Conservation (phyloP, 2,888 invertebrate genomes). For the Steromphala cineraria region DNA sequence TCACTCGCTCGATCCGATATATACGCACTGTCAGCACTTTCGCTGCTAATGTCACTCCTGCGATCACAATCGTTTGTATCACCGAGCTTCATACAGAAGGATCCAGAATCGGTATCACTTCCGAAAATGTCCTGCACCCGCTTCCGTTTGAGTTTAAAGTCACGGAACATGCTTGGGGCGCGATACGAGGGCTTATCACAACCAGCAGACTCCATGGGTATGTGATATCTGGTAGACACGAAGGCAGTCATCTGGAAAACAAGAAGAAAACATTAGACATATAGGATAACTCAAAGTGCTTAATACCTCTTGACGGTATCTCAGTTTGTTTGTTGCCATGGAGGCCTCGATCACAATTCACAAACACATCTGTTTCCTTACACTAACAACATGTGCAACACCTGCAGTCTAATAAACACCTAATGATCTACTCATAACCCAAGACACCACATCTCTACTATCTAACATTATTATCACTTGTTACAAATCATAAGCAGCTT, state of each 20-base stretch:
- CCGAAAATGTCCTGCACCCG: constrained; percentile 97
- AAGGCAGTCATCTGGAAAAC: constrained; percentile 34
- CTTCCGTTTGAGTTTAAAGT: constrained; percentile 92
- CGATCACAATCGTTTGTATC: constrained; percentile 48
- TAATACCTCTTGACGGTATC: no score
- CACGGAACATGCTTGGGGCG: constrained; percentile 45
- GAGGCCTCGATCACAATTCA: no score
- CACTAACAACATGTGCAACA: no score
- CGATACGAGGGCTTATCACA: neutral
- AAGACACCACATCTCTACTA: no score
- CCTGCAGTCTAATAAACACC: no score
- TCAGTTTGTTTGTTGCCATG: no score
- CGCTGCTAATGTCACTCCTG: constrained; percentile 48
- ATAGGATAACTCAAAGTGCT: no score
- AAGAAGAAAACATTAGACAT: neutral
- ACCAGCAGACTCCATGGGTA: neutral
- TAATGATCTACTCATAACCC: no score
- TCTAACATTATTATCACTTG: no score
- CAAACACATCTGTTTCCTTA: no score
- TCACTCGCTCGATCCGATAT: constrained; percentile 39
- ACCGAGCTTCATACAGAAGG: constrained; percentile 17
- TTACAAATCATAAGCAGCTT: no score
- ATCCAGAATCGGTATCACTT: constrained; percentile 79
- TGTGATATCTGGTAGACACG: constrained; percentile 1
- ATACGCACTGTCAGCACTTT: constrained; percentile 55